Conservation (phyloP, 2,797 vertebrate genomes). For the Acanthiza pusilla region DNA sequence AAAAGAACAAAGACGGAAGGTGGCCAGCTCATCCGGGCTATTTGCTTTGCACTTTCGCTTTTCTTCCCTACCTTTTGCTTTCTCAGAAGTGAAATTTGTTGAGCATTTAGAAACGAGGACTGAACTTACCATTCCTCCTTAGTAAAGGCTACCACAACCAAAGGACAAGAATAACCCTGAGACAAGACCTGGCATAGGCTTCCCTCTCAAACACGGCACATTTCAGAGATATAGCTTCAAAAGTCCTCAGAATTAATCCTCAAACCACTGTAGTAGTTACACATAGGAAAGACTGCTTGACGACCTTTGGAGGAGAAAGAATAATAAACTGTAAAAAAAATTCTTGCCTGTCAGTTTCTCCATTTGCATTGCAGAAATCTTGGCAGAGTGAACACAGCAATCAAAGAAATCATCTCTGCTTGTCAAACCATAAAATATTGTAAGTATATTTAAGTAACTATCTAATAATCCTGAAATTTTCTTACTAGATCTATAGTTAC, state of each 20-base stretch:
- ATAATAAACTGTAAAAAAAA: neutral
- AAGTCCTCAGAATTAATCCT: neutral
- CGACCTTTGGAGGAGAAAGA: neutral
- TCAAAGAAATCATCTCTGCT: neutral
- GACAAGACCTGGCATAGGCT: neutral
- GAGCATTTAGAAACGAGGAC: neutral
- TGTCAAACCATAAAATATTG: neutral
- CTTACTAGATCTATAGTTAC: neutral
- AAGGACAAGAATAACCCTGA: neutral
- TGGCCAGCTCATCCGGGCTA: neutral
- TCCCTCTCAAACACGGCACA: neutral
- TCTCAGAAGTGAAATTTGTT: neutral
- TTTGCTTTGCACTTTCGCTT: neutral
- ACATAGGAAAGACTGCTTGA: neutral
- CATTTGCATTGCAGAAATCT: neutral
- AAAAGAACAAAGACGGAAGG: neutral
- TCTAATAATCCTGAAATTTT: neutral
- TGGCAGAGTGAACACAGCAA: neutral
- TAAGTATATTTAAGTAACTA: neutral
- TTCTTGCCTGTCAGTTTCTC: neutral
- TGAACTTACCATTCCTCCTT: neutral
- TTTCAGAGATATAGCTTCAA: neutral
- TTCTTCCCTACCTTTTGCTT: neutral
- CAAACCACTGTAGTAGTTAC: neutral
- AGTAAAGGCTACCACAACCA: neutral